Evolutionary conservation across 2,113 vertebrate genomes (phyloP), one percentile per base, ranked within the genome.

Genomic region (Ictalurus punctatus): DNA sequence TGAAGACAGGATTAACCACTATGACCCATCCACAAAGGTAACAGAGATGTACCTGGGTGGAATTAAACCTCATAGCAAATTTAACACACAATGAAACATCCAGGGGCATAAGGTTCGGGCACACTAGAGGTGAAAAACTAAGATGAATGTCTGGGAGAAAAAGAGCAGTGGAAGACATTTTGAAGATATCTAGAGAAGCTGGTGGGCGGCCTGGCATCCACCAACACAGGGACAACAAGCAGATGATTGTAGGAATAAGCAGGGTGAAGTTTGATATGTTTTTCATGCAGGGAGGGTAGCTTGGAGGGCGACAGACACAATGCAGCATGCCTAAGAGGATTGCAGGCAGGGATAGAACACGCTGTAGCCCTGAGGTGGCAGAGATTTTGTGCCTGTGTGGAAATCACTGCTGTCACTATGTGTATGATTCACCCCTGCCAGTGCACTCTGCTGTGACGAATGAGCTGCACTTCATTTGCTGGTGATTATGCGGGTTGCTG

Each of bases 401-500:
- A 97, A 97, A 97, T 97, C 96, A 96, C 94, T 97, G 95, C 97
- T 97, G 97, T 97, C 97, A 96, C 88, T 95, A 95, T 94, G 95
- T 94, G 95, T 96, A 96, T 97, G 97, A 97, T 97, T 98, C 97
- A 97, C 96, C 95, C 96, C 95, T 94, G 69, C 71, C 67, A 85
- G 90, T 25, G 78, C 8, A 94, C 96, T 97, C 96, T 96, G 96
- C 97, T 97, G 97, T 98, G 97, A 98, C 97, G 97, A 98, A 99
- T 97, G 97, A 96, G 97, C 96, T 94, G 96, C 93, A 96, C 97
- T 97, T 98, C 97, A 98, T 98, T 98, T 97, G 96, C 95, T 95
- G 96, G 97, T 97, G 97, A 98, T 98, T 98, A 98, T 97, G 97
- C 96, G 94, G 97, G 96, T 96, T 98, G 97, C 96, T 97, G 97